Evolutionary conservation across 2,797 vertebrate genomes (phyloP), one percentile per base, ranked within the genome.

Genomic region (Austrolebias charrua): DNA sequence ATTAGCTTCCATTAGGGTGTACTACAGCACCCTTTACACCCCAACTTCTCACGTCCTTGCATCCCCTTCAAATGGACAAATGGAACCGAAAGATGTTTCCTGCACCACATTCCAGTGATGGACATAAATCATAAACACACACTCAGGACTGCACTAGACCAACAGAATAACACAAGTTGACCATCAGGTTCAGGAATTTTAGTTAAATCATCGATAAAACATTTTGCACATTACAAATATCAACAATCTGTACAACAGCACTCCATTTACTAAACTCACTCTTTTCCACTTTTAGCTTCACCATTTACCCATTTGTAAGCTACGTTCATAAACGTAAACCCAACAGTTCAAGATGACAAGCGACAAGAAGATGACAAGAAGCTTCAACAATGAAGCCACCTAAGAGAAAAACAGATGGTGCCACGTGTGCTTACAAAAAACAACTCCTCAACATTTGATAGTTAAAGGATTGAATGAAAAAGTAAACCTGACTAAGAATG

Each of bases 371-470:
- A n/a, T n/a, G n/a, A n/a, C n/a, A n/a, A n/a, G 75, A 63, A 72
- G 45, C 35, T 66, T 18, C 49, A 76, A 77, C 54, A 53, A 66
- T 48, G 46, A 66, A 81, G 66, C 61, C 74, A 66, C 69, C 28
- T 40, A 6, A 43, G 29, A 49, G 35, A 57, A 20, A 46, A 66
- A 38, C 3, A 47, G 38, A 4, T 53, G 56, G 76, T 79, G 78
- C 78, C 79, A 33, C 0, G 12, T 19, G 13, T 2, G 40, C 63
- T 71, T 52, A 35, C 15, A 55, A 15, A 58, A 61, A 73, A 45
- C 35, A 49, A 33, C 10, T 24, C n/a, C n/a, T n/a, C 10, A 38
- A 69, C n/a, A 64, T 54, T 49, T 59, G 5, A 48, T 66, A 55
- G 45, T 56, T 63, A 20, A 28, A 38, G 66, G 55, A 20, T 59